Evolutionary conservation across 2,797 vertebrate species (phyloP), one percentile per base, ranked within the genome.

Genomic region (Notolabrus celidotus): DNA sequence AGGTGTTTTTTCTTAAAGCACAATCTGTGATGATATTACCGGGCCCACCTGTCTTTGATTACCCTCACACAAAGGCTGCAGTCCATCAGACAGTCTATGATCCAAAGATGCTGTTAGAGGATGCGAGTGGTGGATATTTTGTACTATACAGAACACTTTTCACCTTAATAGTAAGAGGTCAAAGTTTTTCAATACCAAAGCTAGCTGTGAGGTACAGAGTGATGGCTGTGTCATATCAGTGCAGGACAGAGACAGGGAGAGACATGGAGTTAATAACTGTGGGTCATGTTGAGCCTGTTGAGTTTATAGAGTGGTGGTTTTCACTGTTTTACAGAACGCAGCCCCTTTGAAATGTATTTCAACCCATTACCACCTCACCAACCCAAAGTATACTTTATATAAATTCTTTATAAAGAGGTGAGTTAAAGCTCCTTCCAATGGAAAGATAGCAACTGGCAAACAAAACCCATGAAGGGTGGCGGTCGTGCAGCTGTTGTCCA

Each of bases 1-100:
- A 31, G 22, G 22, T 14, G 3, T 53, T 22, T 53, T 38, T 51
- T 14, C 22, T 65, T 25, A 1, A 25, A 66, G 5, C 17, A 60
- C 14, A 59, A 22, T 60, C 31, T 68, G 47, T 45, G 17, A 57
- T 55, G 47, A 46, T 42, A 41, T 20, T 31, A 15, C 41, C 15
- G 22, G 27, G 42, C 58, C 59, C 23, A 31, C 38, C 7, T 17
- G 36, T 23, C 33, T 74, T 42, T 25, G 7, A n/a, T n/a, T 8
- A 45, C 31, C 51, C 46, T 66, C 36, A 57, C 31, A 17, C n/a
- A n/a, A 22, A 55, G 20, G 58, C 52, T 65, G 14, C 19, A 47
- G 9, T 36, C 54, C 16, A 33, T 19, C 68, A 50, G 45, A 45
- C 60, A 47, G 51, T 47, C 59, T 10, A 33, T 52, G 36, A 70